Conservation (phyloP, 2,888 invertebrate genomes). For the Crossocerus cetratus region DNA sequence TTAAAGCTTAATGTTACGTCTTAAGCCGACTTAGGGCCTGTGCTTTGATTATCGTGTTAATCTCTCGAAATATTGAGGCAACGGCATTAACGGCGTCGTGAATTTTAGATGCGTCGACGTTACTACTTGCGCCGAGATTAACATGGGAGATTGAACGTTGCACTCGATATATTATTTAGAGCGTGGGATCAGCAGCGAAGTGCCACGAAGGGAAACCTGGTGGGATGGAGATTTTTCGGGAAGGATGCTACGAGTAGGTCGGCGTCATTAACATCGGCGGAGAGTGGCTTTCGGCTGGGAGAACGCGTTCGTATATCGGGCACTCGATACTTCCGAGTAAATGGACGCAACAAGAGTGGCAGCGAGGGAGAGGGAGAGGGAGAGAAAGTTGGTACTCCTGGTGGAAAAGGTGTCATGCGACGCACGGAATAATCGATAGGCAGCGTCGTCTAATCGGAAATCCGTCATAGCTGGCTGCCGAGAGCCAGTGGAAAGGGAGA, state of each 20-base stretch:
- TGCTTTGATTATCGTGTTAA: too few relatives aligned
- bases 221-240: not conserved
- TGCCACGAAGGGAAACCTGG: too few relatives aligned
- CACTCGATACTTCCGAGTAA: constrained; percentile 14
- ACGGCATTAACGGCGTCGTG: too few relatives aligned
- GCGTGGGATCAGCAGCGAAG: too few relatives aligned
- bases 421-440: constrained; percentile 43
- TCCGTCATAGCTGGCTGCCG: constrained; percentile 35
- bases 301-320: constrained; percentile 6
- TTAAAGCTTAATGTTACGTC: too few relatives aligned
- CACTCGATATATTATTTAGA: too few relatives aligned
- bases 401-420: constrained; percentile 40
- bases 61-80: too few relatives aligned
- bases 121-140: too few relatives aligned
- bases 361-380: constrained; percentile 1
- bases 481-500: constrained; percentile 6
- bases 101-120: too few relatives aligned
- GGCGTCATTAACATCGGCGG: constrained; percentile 6
- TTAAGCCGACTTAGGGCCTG: too few relatives aligned
- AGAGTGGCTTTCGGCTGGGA: not conserved
- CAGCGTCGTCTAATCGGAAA: constrained; percentile 47
- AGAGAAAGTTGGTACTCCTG: constrained; percentile 13
- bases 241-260: not conserved
- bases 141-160: too few relatives aligned
- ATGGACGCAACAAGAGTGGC: constrained; percentile 6